These are phyloP conservation scores for Lagorchestes hirsutus DNA, from an alignment of 2,797 vertebrate genomes.

Conservation along the genomic window DNA sequence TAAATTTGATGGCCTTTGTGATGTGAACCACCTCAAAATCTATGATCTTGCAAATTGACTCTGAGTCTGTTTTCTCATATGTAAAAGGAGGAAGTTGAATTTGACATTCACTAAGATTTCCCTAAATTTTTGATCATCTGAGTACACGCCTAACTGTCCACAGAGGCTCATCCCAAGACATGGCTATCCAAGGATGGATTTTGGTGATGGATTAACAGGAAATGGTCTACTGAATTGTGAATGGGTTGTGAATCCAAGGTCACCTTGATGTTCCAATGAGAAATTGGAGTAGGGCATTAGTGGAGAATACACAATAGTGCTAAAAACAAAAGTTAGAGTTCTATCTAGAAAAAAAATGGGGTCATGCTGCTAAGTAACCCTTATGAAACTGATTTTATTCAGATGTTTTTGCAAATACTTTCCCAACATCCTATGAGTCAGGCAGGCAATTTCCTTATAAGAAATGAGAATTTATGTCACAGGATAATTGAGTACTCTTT, in stretches of 20 bases:
- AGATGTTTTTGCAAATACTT: constrained; percentile 10
- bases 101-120: neutral
- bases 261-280: neutral
- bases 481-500: neutral
- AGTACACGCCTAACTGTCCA: neutral
- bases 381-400: constrained; percentile 2
- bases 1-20: neutral
- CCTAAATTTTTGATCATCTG: neutral
- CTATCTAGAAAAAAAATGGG: neutral
- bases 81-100: neutral
- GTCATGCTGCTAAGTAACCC: neutral
- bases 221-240: neutral
- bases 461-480: neutral
- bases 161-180: neutral
- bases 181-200: neutral
- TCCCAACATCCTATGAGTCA: constrained; percentile 9
- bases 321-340: neutral
- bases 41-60: neutral
- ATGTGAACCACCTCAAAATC: neutral
- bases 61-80: neutral
- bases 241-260: neutral
- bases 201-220: neutral
- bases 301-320: neutral
- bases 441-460: neutral
- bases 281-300: neutral